phyloP scores from a whole-genome alignment of 1,140 invertebrate genomes.

The Orius insidiosus region DNA sequence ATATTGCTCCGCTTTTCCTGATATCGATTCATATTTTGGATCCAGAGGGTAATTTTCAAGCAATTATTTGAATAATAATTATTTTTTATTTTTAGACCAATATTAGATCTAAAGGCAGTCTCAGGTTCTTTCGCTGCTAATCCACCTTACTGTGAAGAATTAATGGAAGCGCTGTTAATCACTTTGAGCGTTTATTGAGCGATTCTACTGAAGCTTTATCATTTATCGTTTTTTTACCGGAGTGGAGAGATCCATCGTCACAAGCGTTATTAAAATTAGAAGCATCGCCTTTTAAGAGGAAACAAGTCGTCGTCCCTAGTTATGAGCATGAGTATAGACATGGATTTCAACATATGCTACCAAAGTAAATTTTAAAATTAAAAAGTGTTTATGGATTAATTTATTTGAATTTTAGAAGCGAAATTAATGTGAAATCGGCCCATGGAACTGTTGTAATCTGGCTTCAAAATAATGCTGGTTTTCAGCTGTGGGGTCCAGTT shows the following conservation, averaged over 20 bases:
- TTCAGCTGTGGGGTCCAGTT: constrained; percentile 73
- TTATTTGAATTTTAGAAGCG: constrained; percentile 37
- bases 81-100: constrained; percentile 42
- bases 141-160: constrained; percentile 86
- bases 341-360: constrained; percentile 75
- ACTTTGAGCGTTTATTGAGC: constrained; percentile 75
- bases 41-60: constrained; percentile 60
- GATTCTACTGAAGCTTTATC: constrained; percentile 77
- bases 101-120: constrained; percentile 79
- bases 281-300: constrained; percentile 70
- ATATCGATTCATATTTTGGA: constrained; percentile 94
- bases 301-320: constrained; percentile 79
- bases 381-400: not conserved
- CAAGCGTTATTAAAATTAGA: constrained; percentile 62
- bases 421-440: constrained; percentile 63
- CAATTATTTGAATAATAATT: not conserved
- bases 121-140: constrained; percentile 90
- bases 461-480: constrained; percentile 82
- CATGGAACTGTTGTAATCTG: constrained; percentile 82
- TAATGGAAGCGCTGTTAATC: constrained; percentile 81
- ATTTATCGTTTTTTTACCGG: constrained; percentile 86
- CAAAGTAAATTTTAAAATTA: constrained; percentile 63
- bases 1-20: constrained; percentile 88
- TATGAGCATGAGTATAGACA: constrained; percentile 85
- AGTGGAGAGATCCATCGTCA: constrained; percentile 75